phyloP scores from a whole-genome alignment of 2,888 invertebrate genomes.

The Poecilobothrus nobilitatus region DNA sequence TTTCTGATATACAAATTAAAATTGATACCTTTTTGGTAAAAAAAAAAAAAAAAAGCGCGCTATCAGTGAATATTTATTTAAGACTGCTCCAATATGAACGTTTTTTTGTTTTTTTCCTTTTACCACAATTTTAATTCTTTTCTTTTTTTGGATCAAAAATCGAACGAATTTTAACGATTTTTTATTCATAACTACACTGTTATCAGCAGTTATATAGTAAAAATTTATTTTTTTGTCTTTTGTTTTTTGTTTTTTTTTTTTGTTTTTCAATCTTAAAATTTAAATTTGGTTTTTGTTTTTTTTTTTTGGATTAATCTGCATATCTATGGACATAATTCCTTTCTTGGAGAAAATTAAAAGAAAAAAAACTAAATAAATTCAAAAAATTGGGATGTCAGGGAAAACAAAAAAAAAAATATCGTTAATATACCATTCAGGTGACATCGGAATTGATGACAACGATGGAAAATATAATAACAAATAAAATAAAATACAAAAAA shows the following conservation, averaged over 20 bases:
- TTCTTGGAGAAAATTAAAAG: neutral
- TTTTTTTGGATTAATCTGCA: neutral
- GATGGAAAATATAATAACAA: neutral
- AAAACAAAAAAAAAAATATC: too few relatives aligned
- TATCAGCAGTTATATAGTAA: neutral
- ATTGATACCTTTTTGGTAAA: neutral
- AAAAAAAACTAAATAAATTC: neutral
- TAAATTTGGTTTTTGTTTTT: too few relatives aligned
- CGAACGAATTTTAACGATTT: slow-evolving; percentile 6
- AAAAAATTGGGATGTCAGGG: neutral
- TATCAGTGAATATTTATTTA: slow-evolving; percentile 1
- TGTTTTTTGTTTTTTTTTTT: neutral
- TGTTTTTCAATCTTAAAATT: neutral
- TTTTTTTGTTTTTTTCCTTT: neutral
- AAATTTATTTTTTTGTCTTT: neutral
- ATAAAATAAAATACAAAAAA: neutral
- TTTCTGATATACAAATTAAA: slow-evolving; percentile 4
- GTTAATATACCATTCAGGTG: neutral
- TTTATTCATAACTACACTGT: neutral
- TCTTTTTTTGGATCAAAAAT: neutral
- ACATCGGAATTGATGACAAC: slow-evolving; percentile 1
- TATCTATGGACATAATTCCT: slow-evolving; percentile 4
- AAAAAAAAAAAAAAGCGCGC: too few relatives aligned
- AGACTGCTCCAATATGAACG: neutral
- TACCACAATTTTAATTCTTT: neutral